These are phyloP conservation scores for Antitype chi DNA, from an alignment of 2,888 invertebrate species.

Conservation along the genomic window DNA sequence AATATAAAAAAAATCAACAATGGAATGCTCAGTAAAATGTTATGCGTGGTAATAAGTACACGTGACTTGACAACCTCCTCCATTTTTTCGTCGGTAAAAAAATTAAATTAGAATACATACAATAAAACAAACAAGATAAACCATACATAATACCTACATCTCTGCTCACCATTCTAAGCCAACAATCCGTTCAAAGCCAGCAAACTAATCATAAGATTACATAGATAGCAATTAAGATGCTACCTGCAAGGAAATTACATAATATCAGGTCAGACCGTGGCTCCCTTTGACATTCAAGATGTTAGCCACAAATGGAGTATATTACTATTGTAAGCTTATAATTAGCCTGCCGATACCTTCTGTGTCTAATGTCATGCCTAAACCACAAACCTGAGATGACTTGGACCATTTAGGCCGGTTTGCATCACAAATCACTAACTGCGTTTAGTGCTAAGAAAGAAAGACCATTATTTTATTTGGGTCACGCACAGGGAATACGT, in stretches of 20 bases:
- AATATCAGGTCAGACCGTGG: constrained; percentile 38
- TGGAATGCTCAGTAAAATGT: too few species aligned
- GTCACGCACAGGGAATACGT: too few species aligned
- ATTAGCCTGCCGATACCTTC: constrained; percentile 28
- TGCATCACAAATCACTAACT: background rate
- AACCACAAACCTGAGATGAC: background rate
- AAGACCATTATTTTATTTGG: too few species aligned
- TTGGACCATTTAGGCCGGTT: background rate
- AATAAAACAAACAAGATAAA: background rate
- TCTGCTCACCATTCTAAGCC: constrained; percentile 25
- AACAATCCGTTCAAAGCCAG: constrained; percentile 46
- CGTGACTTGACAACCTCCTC: too few species aligned
- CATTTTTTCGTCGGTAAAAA: background rate
- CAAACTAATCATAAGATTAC: constrained; percentile 51
- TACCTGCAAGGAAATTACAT: constrained; percentile 52
- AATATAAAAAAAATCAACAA: too few species aligned
- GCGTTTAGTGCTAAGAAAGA: background rate
- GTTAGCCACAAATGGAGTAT: constrained; percentile 21
- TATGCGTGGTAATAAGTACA: too few species aligned
- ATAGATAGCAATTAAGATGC: constrained; percentile 45
- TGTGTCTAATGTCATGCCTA: constrained; percentile 11
- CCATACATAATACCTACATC: background rate
- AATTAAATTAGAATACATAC: background rate
- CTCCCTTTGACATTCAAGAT: constrained; percentile 44
- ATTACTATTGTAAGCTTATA: constrained; percentile 33